Evolutionary conservation across 2,888 invertebrate genomes (phyloP).

Genomic region (Clostera curtula): DNA sequence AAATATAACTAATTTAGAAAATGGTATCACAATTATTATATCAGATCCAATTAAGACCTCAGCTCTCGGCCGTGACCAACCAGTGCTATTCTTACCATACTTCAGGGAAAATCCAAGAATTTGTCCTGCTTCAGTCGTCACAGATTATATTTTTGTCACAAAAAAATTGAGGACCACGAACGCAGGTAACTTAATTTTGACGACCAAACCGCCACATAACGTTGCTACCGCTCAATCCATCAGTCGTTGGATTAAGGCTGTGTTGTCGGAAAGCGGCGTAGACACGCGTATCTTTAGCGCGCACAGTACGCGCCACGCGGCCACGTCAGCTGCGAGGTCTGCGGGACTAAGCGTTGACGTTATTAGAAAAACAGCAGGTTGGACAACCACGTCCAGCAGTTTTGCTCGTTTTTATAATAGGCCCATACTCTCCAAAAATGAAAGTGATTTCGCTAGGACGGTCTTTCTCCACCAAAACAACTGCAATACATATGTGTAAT

Average conservation of each 20-base stretch:
- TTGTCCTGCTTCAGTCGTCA: neutral
- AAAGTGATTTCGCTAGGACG: neutral
- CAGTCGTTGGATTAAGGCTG: conserved; percentile 12
- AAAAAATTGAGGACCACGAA: neutral
- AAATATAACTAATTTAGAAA: too few species aligned
- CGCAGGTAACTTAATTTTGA: conserved; percentile 2
- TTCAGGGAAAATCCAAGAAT: neutral
- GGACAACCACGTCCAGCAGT: neutral
- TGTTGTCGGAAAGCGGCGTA: conserved; percentile 7
- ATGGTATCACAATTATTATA: conserved; percentile 10
- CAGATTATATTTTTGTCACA: neutral
- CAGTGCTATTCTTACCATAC: neutral
- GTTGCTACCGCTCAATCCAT: conserved; percentile 6
- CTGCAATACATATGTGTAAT: too few species aligned
- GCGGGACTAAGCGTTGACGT: conserved; percentile 2
- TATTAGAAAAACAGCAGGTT: conserved; percentile 4
- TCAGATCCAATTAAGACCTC: conserved; percentile 13
- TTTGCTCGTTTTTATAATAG: neutral
- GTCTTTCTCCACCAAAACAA: too few species aligned
- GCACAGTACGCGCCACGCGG: conserved; percentile 3
- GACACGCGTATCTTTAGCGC: conserved; percentile 5
- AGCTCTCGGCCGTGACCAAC: conserved; percentile 2
- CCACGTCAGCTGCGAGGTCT: conserved; percentile 2
- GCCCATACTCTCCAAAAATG: neutral
- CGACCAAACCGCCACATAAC: conserved; percentile 7